These are phyloP conservation scores for Sminthurides aquaticus DNA, from an alignment of 2,888 invertebrate species.

Conservation along the genomic window DNA sequence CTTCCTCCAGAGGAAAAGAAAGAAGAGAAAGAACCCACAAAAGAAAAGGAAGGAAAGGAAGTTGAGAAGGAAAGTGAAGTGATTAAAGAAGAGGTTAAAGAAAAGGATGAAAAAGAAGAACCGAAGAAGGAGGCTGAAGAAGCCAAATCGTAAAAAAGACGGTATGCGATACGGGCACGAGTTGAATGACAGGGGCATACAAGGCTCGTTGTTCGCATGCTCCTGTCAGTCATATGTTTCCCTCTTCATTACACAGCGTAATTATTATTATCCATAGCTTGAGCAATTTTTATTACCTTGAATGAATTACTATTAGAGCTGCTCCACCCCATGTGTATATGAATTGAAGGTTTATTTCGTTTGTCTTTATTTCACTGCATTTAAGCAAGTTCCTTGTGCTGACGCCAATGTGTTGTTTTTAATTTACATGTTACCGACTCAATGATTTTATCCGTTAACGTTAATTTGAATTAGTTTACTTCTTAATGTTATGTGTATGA, in stretches of 20 bases:
- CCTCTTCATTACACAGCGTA: neutral
- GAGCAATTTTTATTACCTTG: neutral
- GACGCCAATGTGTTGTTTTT: neutral
- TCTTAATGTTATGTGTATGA: too few species aligned
- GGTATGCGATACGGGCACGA: too few species aligned
- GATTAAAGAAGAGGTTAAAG: conserved; percentile 33
- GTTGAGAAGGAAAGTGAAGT: conserved; percentile 44
- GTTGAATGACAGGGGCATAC: neutral
- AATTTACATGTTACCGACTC: neutral
- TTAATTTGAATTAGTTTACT: too few species aligned
- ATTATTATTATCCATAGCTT: neutral
- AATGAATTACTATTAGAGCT: neutral
- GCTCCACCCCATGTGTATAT: too few species aligned
- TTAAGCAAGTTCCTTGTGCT: too few species aligned
- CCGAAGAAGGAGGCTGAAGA: conserved; percentile 32
- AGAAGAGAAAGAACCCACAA: conserved; percentile 44
- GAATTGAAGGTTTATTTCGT: too few species aligned
- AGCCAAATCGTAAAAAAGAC: conserved; percentile 23
- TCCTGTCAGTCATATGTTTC: neutral
- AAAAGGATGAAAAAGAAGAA: conserved; percentile 37
- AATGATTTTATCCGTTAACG: too few species aligned
- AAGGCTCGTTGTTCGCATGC: neutral
- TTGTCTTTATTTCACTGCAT: too few species aligned
- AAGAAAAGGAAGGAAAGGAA: conserved; percentile 52
- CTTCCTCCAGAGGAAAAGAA: conserved; percentile 64